Evolutionary conservation across 2,888 invertebrate species (phyloP), one percentile per base, ranked within the genome.

Genomic region (Apodemia mormo): DNA sequence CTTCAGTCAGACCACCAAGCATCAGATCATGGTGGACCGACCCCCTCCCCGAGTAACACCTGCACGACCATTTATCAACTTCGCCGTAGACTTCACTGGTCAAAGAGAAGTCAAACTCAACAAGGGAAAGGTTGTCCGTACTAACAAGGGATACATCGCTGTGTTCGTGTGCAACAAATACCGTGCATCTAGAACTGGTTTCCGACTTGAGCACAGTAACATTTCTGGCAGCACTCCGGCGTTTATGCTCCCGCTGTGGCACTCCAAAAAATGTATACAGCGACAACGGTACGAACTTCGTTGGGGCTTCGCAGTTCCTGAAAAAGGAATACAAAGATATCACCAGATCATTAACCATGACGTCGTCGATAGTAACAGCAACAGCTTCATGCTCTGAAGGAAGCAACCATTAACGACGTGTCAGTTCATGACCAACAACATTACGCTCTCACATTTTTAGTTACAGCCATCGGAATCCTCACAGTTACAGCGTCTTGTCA

Each of bases 21-120:
- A 66, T 40, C 66, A 66, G 30, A 45, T 66, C 66, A 66, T 66
- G 49, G 66, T 29, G 10, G 49, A 66, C 40, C 40, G 5, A 40
- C 43, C 65, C 12, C 12, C 43, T 8, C 22, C 49, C 22, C 43
- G 66, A 10, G 29, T 66, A 37, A 66, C 66, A 4, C 52, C 33
- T 5, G n/a, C 54, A 14, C 52, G 66, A 52, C 52, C 33, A 22
- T 33, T 54, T 33, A 67, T 30, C 49, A 22, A 29, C 49, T 29
- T 30, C n/a, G 52, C 49, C 30, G 30, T 49, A 10, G 66, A 29
- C 2, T 66, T 33, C 29, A 66, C 66, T 30, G 66, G 66, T 9
- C 49, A 66, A 12, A 2, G 1, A 52, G 52, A 52, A 52, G 52
- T 52, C 14, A 14, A 52, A 0, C 1, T 52, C 52, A 52, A 52